Evolutionary conservation across 2,113 vertebrate genomes (phyloP).

Genomic region (Empidonax traillii): DNA sequence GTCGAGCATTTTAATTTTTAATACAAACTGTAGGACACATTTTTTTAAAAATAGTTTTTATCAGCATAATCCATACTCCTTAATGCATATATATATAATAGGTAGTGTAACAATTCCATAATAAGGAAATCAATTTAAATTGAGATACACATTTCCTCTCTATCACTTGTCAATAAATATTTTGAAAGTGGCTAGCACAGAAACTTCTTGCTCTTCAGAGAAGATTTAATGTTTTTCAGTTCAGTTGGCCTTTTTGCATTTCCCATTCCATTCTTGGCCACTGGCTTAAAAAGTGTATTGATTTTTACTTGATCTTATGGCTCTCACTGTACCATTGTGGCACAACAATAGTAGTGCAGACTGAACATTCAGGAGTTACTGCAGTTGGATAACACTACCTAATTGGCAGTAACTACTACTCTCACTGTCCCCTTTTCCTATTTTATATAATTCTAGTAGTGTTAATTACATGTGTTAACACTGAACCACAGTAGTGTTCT

Average conservation of each 20-base stretch:
- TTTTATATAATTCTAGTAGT: neutral
- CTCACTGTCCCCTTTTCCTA: neutral
- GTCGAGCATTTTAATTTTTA: neutral
- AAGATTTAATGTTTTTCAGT: neutral
- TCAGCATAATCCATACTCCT: neutral
- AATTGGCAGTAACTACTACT: neutral
- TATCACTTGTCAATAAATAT: neutral
- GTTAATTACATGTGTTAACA: neutral
- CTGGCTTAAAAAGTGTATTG: neutral
- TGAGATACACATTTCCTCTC: neutral
- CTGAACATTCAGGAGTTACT: rapidly evolving
- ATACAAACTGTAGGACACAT: neutral
- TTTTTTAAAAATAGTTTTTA: neutral
- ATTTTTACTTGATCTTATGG: neutral
- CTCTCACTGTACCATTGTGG: neutral
- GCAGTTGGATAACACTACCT: neutral
- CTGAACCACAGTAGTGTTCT: neutral
- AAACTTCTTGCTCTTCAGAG: neutral
- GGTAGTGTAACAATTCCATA: neutral
- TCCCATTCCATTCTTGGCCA: neutral
- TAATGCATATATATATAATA: neutral
- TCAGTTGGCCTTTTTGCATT: neutral
- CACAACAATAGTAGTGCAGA: neutral
- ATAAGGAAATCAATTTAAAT: neutral
- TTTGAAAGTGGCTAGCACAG: neutral